Conservation (phyloP, 2,888 invertebrate species). For the Acronicta aceris region DNA sequence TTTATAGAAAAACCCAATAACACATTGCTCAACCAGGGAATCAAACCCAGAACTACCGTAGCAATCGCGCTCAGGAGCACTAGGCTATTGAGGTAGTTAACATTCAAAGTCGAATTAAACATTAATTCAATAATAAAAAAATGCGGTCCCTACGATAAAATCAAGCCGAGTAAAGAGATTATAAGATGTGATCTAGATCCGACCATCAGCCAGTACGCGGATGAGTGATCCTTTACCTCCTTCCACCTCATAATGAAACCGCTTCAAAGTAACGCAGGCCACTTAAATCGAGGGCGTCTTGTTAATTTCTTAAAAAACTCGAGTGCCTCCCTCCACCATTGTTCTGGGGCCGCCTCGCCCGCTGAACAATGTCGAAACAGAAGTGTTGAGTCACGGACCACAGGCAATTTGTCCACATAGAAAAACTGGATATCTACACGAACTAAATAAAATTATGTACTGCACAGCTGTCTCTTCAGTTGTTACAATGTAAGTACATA, state of each 20-base stretch:
- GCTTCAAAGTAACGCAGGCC: constrained; percentile 44
- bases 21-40: no score
- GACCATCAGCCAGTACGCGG: constrained; percentile 19
- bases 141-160: not conserved
- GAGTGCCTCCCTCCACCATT: constrained; percentile 58
- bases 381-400: constrained; percentile 57
- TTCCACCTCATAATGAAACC: constrained; percentile 47
- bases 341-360: constrained; percentile 54
- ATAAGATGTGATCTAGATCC: constrained; percentile 10
- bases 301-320: constrained; percentile 66
- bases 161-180: not conserved
- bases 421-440: constrained; percentile 15
- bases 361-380: constrained; percentile 55
- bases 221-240: constrained; percentile 46
- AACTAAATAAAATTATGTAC: constrained; percentile 12
- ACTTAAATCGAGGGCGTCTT: constrained; percentile 61
- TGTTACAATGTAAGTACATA: not conserved
- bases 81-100: no score
- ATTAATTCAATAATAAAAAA: no score
- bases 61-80: no score
- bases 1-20: no score
- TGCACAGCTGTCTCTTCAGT: constrained; percentile 2
- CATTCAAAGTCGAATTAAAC: no score
- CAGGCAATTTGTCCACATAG: constrained; percentile 29
- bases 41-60: no score